These are phyloP conservation scores for Cosmopolites sordidus DNA, from an alignment of 2,888 invertebrate genomes.

Conservation along the genomic window DNA sequence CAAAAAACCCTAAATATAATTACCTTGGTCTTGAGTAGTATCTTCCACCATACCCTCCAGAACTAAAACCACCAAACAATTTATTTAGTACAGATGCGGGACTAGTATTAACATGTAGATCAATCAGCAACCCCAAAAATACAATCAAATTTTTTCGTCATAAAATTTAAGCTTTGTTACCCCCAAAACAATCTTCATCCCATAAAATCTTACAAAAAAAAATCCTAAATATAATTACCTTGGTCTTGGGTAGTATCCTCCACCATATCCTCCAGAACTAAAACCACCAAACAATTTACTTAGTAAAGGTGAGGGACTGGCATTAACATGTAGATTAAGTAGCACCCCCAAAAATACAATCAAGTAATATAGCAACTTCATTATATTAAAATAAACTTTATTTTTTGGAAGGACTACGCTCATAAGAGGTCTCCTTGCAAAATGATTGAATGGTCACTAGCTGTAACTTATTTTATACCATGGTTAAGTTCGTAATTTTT, in stretches of 20 bases:
- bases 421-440: conserved; percentile 18
- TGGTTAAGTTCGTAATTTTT: conserved; percentile 3
- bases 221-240: conserved; percentile 14
- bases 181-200: too few relatives aligned
- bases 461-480: conserved; percentile 10
- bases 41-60: conserved; percentile 5
- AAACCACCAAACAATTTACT: conserved; percentile 21
- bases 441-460: conserved; percentile 6
- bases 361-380: too few relatives aligned
- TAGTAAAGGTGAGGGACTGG: conserved; percentile 10
- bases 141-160: too few relatives aligned
- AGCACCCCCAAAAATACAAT: not conserved
- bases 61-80: conserved; percentile 20
- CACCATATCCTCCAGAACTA: conserved; percentile 10
- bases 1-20: too few relatives aligned
- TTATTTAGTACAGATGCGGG: conserved; percentile 16
- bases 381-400: too few relatives aligned
- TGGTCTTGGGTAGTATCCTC: conserved; percentile 9
- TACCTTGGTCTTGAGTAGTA: conserved; percentile 16
- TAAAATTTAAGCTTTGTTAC: too few relatives aligned
- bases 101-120: not conserved
- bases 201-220: too few relatives aligned
- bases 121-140: not conserved
- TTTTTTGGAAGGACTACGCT: conserved; percentile 14
- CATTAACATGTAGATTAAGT: not conserved